Percentiles rank a stretch among this genome's conserved stretches.
These are phyloP conservation scores for Pheosia tremula DNA, from an alignment of 2,888 invertebrate species.

Conservation along the genomic window DNA sequence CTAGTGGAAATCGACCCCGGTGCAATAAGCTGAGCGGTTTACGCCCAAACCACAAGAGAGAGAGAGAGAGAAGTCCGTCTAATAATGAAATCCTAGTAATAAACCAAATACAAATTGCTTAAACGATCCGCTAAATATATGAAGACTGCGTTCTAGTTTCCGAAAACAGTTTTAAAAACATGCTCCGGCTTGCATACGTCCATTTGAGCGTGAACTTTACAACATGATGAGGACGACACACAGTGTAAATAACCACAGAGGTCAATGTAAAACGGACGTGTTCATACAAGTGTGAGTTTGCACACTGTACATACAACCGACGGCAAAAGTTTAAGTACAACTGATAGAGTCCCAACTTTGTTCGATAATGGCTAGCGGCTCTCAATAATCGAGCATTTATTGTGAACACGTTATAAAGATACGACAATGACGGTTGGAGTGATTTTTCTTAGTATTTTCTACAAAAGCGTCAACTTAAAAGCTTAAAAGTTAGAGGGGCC, in stretches of 20 bases:
- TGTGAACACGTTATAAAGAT: neutral
- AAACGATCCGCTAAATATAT: conserved; percentile 38
- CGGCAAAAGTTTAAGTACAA: neutral
- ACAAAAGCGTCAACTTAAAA: too few relatives aligned
- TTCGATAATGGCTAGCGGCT: neutral
- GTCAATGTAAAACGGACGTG: neutral
- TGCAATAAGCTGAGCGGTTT: too few relatives aligned
- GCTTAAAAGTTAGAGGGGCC: too few relatives aligned
- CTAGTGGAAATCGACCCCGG: too few relatives aligned
- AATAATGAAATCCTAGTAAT: too few relatives aligned
- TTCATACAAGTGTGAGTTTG: neutral
- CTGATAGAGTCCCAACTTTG: neutral
- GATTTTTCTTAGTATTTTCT: too few relatives aligned
- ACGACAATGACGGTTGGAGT: too few relatives aligned
- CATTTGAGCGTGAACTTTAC: conserved; percentile 23
- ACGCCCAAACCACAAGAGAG: too few relatives aligned
- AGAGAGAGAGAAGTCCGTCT: too few relatives aligned
- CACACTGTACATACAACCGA: neutral
- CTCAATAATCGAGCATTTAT: neutral
- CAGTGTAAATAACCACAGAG: neutral
- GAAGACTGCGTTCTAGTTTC: conserved; percentile 44
- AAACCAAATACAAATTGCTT: too few relatives aligned
- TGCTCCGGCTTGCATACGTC: conserved; percentile 18
- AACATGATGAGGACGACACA: conserved; percentile 1
- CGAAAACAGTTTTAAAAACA: conserved; percentile 45